Conservation (phyloP, 2,113 vertebrate genomes). For the Typhlomys cinereus region DNA sequence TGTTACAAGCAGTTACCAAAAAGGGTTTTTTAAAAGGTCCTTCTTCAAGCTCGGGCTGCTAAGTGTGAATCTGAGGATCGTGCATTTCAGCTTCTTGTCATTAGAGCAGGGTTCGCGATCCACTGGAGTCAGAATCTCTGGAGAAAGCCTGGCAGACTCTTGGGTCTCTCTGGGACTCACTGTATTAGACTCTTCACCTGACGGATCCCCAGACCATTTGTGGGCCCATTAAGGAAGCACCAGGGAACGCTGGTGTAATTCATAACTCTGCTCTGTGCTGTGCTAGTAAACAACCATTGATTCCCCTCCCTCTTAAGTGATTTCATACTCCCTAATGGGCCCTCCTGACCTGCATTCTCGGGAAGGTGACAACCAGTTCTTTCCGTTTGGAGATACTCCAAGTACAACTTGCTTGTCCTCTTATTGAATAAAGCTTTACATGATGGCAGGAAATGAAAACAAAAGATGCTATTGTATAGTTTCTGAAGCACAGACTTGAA, state of each 20-base stretch:
- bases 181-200: neutral
- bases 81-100: neutral
- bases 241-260: neutral
- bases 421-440: slow-evolving; percentile 24
- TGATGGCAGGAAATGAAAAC: neutral
- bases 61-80: neutral
- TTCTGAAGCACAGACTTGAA: too few species aligned
- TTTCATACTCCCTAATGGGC: neutral
- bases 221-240: neutral
- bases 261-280: neutral
- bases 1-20: neutral
- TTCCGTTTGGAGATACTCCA: neutral
- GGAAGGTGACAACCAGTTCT: neutral
- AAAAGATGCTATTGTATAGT: too few species aligned
- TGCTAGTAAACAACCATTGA: neutral
- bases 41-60: neutral
- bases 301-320: neutral
- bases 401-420: neutral
- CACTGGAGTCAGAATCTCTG: neutral
- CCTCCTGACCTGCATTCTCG: neutral
- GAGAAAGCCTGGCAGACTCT: too few species aligned
- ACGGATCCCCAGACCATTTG: neutral
- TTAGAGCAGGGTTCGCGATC: neutral
- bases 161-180: neutral
- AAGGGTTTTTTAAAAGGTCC: neutral